Conservation (phyloP, 2,888 invertebrate species). For the Chloroclystis v-ata region DNA sequence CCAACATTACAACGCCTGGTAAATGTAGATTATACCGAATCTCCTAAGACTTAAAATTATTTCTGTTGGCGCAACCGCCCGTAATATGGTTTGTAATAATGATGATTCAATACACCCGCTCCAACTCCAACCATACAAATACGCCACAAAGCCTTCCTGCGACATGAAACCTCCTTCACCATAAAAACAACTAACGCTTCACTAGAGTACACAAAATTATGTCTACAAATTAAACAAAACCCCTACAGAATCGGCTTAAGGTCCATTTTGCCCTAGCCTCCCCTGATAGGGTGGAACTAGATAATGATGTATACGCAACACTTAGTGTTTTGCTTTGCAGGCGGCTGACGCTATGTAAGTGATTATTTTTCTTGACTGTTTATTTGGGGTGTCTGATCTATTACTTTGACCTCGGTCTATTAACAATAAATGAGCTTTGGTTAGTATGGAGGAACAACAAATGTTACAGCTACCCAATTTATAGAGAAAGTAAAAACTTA, state of each 20-base stretch:
- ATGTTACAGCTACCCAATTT: too few species aligned
- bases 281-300: conserved; percentile 40
- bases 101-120: conserved; percentile 9
- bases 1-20: too few species aligned
- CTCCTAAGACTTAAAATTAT: too few species aligned
- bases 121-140: conserved; percentile 1
- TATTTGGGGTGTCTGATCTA: not conserved
- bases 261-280: conserved; percentile 13
- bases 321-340: conserved; percentile 43
- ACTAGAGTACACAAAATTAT: conserved; percentile 38
- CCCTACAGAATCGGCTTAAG: conserved; percentile 14
- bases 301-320: conserved; percentile 55
- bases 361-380: conserved; percentile 1
- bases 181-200: conserved; percentile 49
- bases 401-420: too few species aligned
- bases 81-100: too few species aligned
- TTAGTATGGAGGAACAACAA: too few species aligned
- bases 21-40: too few species aligned
- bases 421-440: too few species aligned
- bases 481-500: too few species aligned
- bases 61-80: too few species aligned
- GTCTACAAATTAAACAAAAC: conserved; percentile 23
- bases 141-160: conserved; percentile 24
- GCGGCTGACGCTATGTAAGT: not conserved
- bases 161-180: conserved; percentile 43